Evolutionary conservation across 2,797 vertebrate species (phyloP), one percentile per base, ranked within the genome.

Genomic region (Tragelaphus eurycerus): DNA sequence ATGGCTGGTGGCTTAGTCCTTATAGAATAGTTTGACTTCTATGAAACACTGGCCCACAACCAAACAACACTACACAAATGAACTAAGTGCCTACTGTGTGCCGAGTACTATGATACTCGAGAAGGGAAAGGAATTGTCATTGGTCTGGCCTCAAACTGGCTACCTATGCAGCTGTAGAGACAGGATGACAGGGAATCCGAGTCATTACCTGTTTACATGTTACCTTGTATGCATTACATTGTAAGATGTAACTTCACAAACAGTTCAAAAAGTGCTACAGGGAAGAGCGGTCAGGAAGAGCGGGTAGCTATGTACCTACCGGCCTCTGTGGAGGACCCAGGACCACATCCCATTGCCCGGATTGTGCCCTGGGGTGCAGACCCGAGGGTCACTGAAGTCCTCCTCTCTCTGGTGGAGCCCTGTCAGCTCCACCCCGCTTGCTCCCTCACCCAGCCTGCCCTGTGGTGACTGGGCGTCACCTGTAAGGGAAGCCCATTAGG

Each of bases 351-450:
- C 10, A 4, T 52, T 4, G 3, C 50, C 11, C 2, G 2, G 79
- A 54, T 60, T 27, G 60, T 1, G 1, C 21, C 48, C 4, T 43
- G 81, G 46, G 16, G 29, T 31, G 50, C 67, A 15, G 29, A 34
- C 43, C 16, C 25, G 2, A 67, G 25, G 3, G 4, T 6, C 38
- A 25, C 19, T 48, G 14, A 57, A 46, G 62, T 71, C 81, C 25
- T 83, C 29, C 31, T 74, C 4, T 46, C 50, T n/a, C 50, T 21
- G 11, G 6, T 46, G 13, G 76, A 50, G 50, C 31, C 12, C 50
- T 6, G 0, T 29, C 0, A 0, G 50, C 50, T 81, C 50, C 88
- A 50, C 55, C 1, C 43, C 2, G 29, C 1, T 34, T 10, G 1
- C 29, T 19, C 74, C 38, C 60, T 59, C 4, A 8, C 52, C 16